Evolutionary conservation across 2,797 vertebrate species (phyloP), one percentile per base, ranked within the genome.

Genomic region (Sternarchorhynchus goeldii): DNA sequence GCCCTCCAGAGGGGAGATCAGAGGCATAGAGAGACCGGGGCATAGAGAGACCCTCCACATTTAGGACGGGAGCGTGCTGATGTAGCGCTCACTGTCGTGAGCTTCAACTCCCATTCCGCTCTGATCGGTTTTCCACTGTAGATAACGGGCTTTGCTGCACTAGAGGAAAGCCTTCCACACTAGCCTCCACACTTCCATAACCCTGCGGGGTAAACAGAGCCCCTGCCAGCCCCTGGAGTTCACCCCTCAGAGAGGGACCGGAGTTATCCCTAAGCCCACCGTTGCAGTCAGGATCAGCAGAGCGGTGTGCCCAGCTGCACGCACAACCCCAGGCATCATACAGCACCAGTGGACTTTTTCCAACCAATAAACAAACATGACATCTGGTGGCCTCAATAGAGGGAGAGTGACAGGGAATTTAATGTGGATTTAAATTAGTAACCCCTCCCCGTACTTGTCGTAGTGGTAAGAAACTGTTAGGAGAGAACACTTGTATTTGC

Each of bases 351-450:
- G 67, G 45, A 80, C 56, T 69, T 50, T 36, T 70, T 55, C 50
- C 74, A 34, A 65, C 25, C 50, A 60, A 73, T 74, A 79, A 76
- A 76, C 81, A 81, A 78, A 80, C 64, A 69, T 76, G 69, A 76
- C 78, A 76, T 84, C 76, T 73, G 80, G 55, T 78, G 82, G 80
- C 80, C 82, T 80, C 76, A 82, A 69, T 70, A 76, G 20, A 57
- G 63, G 32, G 73, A 79, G 65, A 81, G 55, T 76, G 78, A 78
- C 36, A 31, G 32, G 69, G 69, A 56, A 78, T 76, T 73, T 76
- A 70, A 68, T 78, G 34, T 62, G 70, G 56, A 50, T 77, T 75
- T 29, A 71, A 64, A 58, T 79, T 53, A 55, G 64, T 41, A 78
- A 39, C 41, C n/a, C 45, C 10, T 50, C 10, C 34, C 41, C 18